Percentiles rank a stretch among this genome's conserved stretches.
phyloP scores from a whole-genome alignment of 1,140 invertebrate genomes.

The Zaprionus kolodkinae region DNA sequence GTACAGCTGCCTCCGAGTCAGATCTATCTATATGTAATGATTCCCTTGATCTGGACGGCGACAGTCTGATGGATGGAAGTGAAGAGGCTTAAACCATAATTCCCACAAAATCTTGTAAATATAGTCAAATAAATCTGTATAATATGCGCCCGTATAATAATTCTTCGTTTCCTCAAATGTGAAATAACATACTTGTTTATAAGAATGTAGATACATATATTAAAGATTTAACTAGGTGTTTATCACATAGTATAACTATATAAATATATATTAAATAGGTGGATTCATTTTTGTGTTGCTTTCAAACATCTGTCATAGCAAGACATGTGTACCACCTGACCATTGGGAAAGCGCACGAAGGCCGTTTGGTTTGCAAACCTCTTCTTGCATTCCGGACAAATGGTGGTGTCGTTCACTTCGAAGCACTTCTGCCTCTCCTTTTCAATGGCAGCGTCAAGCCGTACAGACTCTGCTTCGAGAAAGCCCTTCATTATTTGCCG shows the following conservation, averaged over 20 bases:
- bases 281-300: constrained; percentile 42
- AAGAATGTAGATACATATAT: neutral
- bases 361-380: constrained; percentile 96
- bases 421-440: constrained; percentile 92
- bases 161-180: neutral
- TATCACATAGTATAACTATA: constrained; percentile 32
- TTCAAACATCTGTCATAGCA: constrained; percentile 86
- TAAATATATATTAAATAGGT: constrained; percentile 3
- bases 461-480: constrained; percentile 92
- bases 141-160: constrained; percentile 9
- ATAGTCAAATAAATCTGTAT: constrained; percentile 69
- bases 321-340: constrained; percentile 96
- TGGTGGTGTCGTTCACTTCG: constrained; percentile 92
- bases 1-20: constrained; percentile 71
- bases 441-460: constrained; percentile 92
- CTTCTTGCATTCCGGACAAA: constrained; percentile 96
- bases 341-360: constrained; percentile 95
- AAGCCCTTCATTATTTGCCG: constrained; percentile 92
- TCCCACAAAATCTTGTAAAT: constrained; percentile 56
- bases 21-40: constrained; percentile 83
- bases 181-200: neutral
- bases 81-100: constrained; percentile 71
- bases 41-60: constrained; percentile 69
- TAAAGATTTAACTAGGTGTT: constrained; percentile 8
- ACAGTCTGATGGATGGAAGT: constrained; percentile 77